Evolutionary conservation across 30 jellyfish, hydroid and myxozoan genomes (phyloP).

Genomic region (Chironex yamaguchii): DNA sequence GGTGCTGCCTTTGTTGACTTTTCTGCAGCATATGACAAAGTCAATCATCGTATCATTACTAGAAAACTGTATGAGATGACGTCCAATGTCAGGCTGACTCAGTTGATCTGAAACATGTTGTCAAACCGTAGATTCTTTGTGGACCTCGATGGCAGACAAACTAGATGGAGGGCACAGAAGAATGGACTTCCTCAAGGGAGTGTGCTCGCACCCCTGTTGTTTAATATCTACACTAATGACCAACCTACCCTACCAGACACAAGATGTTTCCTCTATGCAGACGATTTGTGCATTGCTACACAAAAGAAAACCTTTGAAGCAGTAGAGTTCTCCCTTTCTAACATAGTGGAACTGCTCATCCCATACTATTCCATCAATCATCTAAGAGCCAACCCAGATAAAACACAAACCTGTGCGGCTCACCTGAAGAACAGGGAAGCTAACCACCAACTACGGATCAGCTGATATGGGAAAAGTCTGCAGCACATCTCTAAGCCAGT

Average conservation of each 20-base stretch:
- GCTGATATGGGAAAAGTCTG: neutral
- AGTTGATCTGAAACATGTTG: neutral
- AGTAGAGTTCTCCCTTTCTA: neutral
- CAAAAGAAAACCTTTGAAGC: neutral
- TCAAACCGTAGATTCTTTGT: neutral
- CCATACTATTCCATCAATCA: neutral
- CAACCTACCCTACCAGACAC: slow-evolving; percentile 1
- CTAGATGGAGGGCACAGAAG: neutral
- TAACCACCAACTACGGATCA: neutral
- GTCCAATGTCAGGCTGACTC: neutral
- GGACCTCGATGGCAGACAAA: neutral
- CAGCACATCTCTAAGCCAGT: neutral
- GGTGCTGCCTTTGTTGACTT: neutral
- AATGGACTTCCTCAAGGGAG: neutral
- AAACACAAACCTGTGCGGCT: neutral
- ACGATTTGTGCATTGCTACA: neutral
- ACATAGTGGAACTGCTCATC: neutral
- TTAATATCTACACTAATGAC: neutral
- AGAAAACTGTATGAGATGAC: neutral
- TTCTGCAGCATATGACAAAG: neutral
- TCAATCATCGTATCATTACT: neutral
- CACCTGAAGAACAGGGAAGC: neutral
- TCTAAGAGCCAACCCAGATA: neutral
- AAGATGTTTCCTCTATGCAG: no score
- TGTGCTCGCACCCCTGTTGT: neutral